Evolutionary conservation across 2,113 vertebrate genomes (phyloP), one percentile per base, ranked within the genome.

Genomic region (Ciconia stormi): DNA sequence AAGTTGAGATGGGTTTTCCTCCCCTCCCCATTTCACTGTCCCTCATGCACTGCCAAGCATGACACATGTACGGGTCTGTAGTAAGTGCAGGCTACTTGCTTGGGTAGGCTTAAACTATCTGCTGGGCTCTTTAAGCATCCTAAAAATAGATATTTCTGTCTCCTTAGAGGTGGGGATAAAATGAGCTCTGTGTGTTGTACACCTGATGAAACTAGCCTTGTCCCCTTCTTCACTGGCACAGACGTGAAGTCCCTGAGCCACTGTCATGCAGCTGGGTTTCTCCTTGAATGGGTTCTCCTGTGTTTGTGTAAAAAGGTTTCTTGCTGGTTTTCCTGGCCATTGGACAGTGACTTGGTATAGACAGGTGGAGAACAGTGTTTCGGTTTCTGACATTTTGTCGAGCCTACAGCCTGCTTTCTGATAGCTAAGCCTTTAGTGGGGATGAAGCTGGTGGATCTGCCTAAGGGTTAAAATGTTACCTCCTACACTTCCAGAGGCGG

Each of bases 231-330:
- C 42, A 59, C 2, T 62, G 69, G 38, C 53, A n/a, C 17, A 32
- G 13, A 32, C 22, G 18, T 0, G 0, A 80, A 50, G 8, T 73
- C 30, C 20, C 3, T 0, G 4, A 84, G 21, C 3, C 34, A 29
- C 50, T 30, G 34, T 9, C 42, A 40, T 8, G 3, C 11, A 17
- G 26, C 5, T 26, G 13, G 20, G 13, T 38, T 91, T 74, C 71
- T 71, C 18, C 56, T 71, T 40, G 36, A 79, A 65, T 32, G 32
- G 2, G 12, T 63, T 83, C 29, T 86, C 9, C 26, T 6, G 13
- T 47, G 11, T 62, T 34, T 69, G 22, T 66, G 13, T 47, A n/a
- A 88, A 88, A 80, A 58, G 1, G 2, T 50, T 53, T 53, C n/a
- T 42, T 3, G 0, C 26, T 20, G 8, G 14, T 38, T 58, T 87